Conservation (phyloP, 2,113 vertebrate genomes). For the Condylura cristata region DNA sequence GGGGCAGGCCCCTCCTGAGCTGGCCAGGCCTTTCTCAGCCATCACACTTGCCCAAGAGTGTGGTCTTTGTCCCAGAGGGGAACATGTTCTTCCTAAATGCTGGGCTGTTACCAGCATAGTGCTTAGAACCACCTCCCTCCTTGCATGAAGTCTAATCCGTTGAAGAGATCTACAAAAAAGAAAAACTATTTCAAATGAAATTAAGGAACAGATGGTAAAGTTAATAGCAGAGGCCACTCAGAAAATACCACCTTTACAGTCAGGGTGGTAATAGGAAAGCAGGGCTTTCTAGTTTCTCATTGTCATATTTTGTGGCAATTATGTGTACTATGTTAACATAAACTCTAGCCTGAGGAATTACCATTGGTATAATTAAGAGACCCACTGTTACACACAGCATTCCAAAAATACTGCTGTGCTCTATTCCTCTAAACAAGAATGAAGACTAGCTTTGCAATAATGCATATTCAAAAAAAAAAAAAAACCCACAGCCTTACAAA, state of each 20-base stretch:
- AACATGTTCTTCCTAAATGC: background rate
- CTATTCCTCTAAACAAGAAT: slow-evolving; percentile 50
- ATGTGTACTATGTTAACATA: slow-evolving; percentile 13
- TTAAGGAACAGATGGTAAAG: background rate
- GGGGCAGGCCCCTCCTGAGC: background rate
- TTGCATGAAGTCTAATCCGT: background rate
- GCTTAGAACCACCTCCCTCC: slow-evolving; percentile 72
- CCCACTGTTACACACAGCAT: slow-evolving; percentile 52
- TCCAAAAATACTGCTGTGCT: slow-evolving; percentile 53
- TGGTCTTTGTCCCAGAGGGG: background rate
- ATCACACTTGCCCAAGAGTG: background rate
- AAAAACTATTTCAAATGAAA: background rate
- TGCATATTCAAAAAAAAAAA: background rate
- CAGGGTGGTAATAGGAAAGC: background rate
- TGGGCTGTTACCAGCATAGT: slow-evolving; percentile 9
- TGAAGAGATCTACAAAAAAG: background rate
- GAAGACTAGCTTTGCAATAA: slow-evolving; percentile 59
- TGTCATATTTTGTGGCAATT: slow-evolving; percentile 57
- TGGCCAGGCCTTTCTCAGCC: background rate
- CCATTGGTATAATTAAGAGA: slow-evolving; percentile 52
- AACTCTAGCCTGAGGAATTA: slow-evolving; percentile 35
- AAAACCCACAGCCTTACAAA: slow-evolving; percentile 45
- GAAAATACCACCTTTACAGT: background rate
- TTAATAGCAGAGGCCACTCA: background rate
- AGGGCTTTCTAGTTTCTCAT: slow-evolving; percentile 20